These are phyloP conservation scores for Stigmatopora nigra DNA, from an alignment of 2,113 vertebrate species.

Conservation along the genomic window DNA sequence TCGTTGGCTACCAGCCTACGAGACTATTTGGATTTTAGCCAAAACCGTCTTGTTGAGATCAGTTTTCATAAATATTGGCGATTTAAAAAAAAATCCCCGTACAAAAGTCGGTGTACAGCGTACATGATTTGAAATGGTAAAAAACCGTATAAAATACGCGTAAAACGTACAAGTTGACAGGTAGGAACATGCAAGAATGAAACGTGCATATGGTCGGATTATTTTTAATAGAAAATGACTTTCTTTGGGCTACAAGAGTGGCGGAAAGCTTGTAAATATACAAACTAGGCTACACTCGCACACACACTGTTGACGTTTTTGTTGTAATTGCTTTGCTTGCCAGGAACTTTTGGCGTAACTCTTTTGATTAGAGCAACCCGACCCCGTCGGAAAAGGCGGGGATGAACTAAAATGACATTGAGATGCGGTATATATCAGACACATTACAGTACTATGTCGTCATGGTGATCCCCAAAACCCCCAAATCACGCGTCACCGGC, in stretches of 20 bases:
- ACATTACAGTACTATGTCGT: not conserved
- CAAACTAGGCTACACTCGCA: not conserved
- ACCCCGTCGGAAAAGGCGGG: not conserved
- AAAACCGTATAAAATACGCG: too few species aligned
- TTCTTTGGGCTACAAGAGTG: not conserved
- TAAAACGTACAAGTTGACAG: too few species aligned
- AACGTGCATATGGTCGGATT: not conserved
- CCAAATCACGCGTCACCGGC: not conserved
- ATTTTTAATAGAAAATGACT: too few species aligned
- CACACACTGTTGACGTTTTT: not conserved
- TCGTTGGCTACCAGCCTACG: too few species aligned
- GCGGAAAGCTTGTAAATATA: not conserved
- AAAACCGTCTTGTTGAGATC: too few species aligned
- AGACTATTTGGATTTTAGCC: too few species aligned
- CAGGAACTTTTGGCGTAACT: not conserved
- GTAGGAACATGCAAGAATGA: not conserved
- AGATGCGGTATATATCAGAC: not conserved
- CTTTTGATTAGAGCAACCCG: not conserved
- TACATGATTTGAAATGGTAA: too few species aligned
- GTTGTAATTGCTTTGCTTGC: not conserved
- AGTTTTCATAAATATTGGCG: too few species aligned
- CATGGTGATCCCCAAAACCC: too few species aligned
- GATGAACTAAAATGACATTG: not conserved
- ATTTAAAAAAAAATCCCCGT: too few species aligned
- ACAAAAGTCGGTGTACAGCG: too few species aligned